Evolutionary conservation across 2,797 vertebrate species (phyloP).

Genomic region (Hylomyscus alleni): DNA sequence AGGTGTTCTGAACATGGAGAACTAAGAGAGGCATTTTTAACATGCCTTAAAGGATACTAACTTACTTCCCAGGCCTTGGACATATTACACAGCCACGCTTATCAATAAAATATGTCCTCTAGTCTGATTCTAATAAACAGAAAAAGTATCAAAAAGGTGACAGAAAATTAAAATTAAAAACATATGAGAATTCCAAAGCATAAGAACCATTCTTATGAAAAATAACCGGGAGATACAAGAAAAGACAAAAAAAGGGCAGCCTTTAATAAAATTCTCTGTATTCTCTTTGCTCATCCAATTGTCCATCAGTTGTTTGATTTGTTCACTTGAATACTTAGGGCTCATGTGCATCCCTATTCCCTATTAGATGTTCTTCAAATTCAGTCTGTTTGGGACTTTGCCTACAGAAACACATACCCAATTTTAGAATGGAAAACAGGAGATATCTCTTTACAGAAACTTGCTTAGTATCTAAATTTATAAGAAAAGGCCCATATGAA

Average conservation of each 20-base stretch:
- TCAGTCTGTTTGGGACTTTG: conserved; percentile 44
- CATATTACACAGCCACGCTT: conserved; percentile 33
- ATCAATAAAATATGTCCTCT: conserved; percentile 60
- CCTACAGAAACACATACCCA: conserved; percentile 40
- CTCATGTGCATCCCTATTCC: background rate
- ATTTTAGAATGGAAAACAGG: conserved; percentile 47
- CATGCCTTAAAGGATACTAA: conserved; percentile 21
- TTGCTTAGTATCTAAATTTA: conserved; percentile 31
- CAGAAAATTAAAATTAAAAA: conserved; percentile 52
- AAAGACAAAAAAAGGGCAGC: background rate
- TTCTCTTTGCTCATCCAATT: conserved; percentile 42
- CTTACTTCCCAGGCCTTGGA: conserved; percentile 36
- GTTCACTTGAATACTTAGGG: conserved; percentile 48
- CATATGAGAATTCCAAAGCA: background rate
- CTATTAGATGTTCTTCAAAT: conserved; percentile 63
- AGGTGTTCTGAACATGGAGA: background rate
- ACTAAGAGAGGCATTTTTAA: conserved; percentile 50
- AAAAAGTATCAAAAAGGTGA: conserved; percentile 44
- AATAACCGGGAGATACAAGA: background rate
- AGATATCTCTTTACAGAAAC: conserved; percentile 28
- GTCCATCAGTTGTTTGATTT: conserved; percentile 5
- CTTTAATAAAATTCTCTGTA: background rate
- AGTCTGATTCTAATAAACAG: conserved; percentile 30
- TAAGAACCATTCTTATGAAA: conserved; percentile 48
- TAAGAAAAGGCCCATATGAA: conserved; percentile 39